A percentile compares a stretch with the other conserved stretches of the same genome.
Conservation (phyloP, 2,113 vertebrate genomes). For the Cochlearius cochlearius region DNA sequence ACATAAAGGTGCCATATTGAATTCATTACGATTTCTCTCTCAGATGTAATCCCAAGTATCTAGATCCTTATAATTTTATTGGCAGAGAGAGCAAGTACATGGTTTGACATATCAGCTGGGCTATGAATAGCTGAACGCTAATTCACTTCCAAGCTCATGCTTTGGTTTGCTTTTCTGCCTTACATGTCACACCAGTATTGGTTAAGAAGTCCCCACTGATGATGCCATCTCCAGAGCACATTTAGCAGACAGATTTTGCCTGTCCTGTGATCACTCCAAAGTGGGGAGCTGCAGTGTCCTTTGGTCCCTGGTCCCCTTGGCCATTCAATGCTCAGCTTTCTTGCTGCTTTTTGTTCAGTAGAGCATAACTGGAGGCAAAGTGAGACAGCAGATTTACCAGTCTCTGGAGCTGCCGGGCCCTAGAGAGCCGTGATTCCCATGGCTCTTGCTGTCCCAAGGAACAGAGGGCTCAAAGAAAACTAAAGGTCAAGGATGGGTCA, state of each 20-base stretch:
- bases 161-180: neutral
- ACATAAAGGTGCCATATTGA: neutral
- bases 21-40: constrained; percentile 28
- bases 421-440: neutral
- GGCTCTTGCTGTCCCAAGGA: neutral
- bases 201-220: neutral
- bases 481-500: neutral
- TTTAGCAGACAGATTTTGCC: neutral
- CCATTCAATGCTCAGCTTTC: neutral
- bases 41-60: neutral
- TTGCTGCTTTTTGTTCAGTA: neutral
- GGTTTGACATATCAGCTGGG: neutral
- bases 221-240: neutral
- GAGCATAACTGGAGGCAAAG: neutral
- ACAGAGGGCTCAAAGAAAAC: neutral
- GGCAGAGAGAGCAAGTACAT: neutral
- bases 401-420: neutral
- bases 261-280: neutral
- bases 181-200: neutral
- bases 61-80: constrained; percentile 7
- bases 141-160: neutral
- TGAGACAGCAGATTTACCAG: neutral
- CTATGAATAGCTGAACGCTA: neutral
- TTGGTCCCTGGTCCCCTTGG: neutral
- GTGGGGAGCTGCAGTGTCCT: neutral